These are phyloP conservation scores for Cirrhinus molitorella DNA, from an alignment of 2,797 vertebrate genomes.

Conservation along the genomic window DNA sequence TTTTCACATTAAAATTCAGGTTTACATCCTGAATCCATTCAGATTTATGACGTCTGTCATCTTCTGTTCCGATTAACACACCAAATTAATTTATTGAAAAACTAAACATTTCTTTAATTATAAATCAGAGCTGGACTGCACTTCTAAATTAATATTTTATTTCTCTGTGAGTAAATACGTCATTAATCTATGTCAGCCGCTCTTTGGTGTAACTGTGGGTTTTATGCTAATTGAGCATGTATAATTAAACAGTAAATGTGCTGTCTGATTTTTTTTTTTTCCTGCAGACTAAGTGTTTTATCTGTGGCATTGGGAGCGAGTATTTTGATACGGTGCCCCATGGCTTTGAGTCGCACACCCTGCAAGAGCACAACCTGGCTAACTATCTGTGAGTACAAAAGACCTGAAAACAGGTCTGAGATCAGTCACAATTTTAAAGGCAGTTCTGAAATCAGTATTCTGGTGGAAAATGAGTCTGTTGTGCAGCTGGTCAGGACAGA, in stretches of 20 bases:
- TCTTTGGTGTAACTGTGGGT: background rate
- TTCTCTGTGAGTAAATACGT: constrained; percentile 20
- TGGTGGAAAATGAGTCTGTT: background rate
- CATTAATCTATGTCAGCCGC: constrained; percentile 30
- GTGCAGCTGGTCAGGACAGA: background rate
- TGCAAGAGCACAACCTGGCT: constrained; percentile 83
- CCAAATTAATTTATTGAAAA: constrained; percentile 18
- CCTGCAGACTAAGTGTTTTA: constrained; percentile 81
- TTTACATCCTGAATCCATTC: background rate
- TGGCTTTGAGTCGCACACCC: constrained; percentile 82
- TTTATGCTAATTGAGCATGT: constrained; percentile 22
- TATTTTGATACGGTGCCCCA: constrained; percentile 81
- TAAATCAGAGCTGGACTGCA: background rate
- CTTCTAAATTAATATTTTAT: constrained; percentile 5
- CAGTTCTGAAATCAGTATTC: background rate
- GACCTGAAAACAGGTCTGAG: background rate
- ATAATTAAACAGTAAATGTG: constrained; percentile 14
- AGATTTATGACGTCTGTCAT: constrained; percentile 16
- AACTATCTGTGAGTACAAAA: constrained; percentile 81
- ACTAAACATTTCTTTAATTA: constrained; percentile 36
- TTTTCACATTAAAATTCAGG: background rate
- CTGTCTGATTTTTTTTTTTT: constrained; percentile 6
- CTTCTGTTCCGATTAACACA: background rate
- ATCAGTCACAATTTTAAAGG: constrained; percentile 2
- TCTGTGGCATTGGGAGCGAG: constrained; percentile 81